Conservation (phyloP, 2,888 invertebrate species). For the Pseudoips prasinana region DNA sequence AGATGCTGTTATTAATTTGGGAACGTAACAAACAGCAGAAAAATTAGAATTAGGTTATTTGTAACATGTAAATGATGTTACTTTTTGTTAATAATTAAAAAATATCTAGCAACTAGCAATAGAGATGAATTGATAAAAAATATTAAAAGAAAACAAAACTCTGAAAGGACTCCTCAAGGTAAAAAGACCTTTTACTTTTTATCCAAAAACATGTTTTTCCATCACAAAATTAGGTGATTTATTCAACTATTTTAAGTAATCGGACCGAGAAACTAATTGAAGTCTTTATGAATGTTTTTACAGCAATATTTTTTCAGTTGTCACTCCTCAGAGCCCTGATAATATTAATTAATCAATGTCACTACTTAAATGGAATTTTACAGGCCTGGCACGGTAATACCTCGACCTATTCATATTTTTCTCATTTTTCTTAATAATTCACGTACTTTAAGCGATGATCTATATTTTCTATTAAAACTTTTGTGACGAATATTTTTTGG, state of each 20-base stretch:
- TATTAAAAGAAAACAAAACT: no score
- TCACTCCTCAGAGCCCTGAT: conserved; percentile 29
- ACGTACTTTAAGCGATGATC: conserved; percentile 32
- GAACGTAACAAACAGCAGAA: no score
- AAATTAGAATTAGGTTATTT: no score
- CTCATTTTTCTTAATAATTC: conserved; percentile 41
- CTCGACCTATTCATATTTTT: conserved; percentile 41
- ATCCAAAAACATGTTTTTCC: no score
- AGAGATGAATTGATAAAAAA: no score
- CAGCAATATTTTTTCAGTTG: conserved; percentile 29
- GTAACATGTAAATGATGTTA: no score
- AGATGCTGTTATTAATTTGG: no score
- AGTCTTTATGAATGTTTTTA: conserved; percentile 27
- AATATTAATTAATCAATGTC: conserved; percentile 55
- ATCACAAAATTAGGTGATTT: no score
- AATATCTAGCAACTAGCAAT: not conserved
- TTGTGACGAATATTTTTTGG: not conserved
- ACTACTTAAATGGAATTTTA: conserved; percentile 45
- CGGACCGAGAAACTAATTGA: conserved; percentile 20
- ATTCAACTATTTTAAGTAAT: no score
- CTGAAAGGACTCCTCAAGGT: no score
- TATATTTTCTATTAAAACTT: conserved; percentile 2
- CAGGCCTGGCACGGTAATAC: conserved; percentile 35
- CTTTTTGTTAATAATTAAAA: not conserved
- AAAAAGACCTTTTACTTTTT: no score